A percentile compares a stretch with the other conserved stretches of the same genome.
Conservation (phyloP, 2,113 vertebrate genomes). For the Lycocorax pyrrhopterus region DNA sequence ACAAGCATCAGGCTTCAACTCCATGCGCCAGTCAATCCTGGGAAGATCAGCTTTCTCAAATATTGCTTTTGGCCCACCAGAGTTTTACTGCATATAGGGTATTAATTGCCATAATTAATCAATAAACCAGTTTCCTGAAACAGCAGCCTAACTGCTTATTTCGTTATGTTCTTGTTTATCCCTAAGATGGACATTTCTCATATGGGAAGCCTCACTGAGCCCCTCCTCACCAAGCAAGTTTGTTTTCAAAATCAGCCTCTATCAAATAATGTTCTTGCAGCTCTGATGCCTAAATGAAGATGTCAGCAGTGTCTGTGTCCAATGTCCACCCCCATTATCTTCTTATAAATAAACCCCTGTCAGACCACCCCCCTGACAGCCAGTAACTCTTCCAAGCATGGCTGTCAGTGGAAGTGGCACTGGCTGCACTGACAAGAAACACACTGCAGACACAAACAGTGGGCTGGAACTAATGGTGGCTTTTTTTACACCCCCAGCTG, state of each 20-base stretch:
- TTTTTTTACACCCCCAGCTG: not conserved
- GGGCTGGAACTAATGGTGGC: not conserved
- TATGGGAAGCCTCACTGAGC: not conserved
- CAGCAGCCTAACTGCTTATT: not conserved
- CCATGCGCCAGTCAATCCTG: not conserved
- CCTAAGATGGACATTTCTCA: not conserved
- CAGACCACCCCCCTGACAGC: not conserved
- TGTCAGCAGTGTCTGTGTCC: not conserved
- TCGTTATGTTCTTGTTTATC: not conserved
- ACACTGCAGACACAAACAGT: rapidly evolving
- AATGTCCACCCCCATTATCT: not conserved
- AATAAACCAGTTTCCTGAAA: not conserved
- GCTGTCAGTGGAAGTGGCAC: not conserved
- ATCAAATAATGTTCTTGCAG: not conserved
- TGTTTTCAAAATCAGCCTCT: not conserved
- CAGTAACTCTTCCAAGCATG: not conserved
- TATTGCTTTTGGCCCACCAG: not conserved
- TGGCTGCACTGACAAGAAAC: not conserved
- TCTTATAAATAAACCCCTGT: not conserved
- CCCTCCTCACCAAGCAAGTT: not conserved
- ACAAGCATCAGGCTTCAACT: not conserved
- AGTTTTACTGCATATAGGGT: not conserved
- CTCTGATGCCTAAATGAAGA: not conserved
- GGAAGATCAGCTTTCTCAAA: not conserved
- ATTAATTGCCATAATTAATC: not conserved